A percentile compares a stretch with the other conserved stretches of the same genome.
These are phyloP conservation scores for Anguilla megastoma DNA, from an alignment of 2,797 vertebrate genomes.

Conservation along the genomic window DNA sequence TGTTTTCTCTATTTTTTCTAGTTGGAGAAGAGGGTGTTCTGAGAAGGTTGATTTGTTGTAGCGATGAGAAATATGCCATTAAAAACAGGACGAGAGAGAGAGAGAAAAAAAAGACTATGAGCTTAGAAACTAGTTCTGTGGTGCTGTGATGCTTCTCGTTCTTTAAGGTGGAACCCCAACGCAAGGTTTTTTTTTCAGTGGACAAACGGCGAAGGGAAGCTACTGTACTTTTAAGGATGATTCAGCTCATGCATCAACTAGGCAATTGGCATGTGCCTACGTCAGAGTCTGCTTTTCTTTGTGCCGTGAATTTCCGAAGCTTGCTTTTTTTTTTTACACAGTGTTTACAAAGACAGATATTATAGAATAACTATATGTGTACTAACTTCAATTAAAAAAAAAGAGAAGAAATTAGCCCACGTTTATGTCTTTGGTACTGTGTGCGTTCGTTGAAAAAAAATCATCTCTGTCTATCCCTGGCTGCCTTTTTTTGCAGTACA, in stretches of 20 bases:
- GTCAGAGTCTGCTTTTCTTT: conserved; percentile 67
- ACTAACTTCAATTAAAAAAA: conserved; percentile 65
- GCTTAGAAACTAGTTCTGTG: conserved; percentile 14
- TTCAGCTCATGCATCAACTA: conserved; percentile 59
- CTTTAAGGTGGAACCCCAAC: conserved; percentile 33
- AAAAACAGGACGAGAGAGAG: conserved; percentile 39
- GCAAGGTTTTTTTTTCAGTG: neutral
- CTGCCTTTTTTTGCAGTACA: conserved; percentile 62
- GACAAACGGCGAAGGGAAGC: conserved; percentile 34
- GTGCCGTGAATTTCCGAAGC: conserved; percentile 74
- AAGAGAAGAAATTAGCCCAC: conserved; percentile 39
- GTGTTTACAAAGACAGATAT: conserved; percentile 76
- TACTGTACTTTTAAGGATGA: conserved; percentile 31
- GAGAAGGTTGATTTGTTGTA: conserved; percentile 44
- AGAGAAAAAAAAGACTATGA: conserved; percentile 38
- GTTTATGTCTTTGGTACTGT: conserved; percentile 62
- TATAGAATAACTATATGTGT: conserved; percentile 61
- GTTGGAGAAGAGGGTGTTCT: conserved; percentile 34
- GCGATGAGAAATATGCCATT: conserved; percentile 41
- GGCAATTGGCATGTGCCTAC: conserved; percentile 73
- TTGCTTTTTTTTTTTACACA: conserved; percentile 72
- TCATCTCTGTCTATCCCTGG: conserved; percentile 61
- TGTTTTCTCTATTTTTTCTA: conserved; percentile 56
- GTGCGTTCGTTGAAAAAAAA: conserved; percentile 59
- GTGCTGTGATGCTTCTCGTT: conserved; percentile 28